Conservation (phyloP, 1,140 invertebrate genomes). For the Camponotus pennsylvanicus region DNA sequence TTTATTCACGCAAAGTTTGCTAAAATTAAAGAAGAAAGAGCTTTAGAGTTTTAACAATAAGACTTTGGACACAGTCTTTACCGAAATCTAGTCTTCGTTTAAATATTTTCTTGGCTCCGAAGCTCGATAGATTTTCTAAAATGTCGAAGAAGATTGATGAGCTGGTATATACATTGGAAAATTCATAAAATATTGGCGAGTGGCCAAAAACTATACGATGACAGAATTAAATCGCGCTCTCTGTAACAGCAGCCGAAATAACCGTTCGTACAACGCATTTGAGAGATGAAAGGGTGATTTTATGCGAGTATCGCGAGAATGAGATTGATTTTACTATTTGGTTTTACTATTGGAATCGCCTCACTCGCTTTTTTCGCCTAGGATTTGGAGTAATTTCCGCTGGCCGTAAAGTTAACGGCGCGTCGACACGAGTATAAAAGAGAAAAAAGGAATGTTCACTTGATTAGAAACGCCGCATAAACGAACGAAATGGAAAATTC, state of each 20-base stretch:
- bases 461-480: constrained; percentile 42
- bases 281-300: constrained; percentile 39
- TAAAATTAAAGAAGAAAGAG: not conserved
- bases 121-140: not conserved
- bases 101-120: not conserved
- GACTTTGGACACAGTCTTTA: not conserved
- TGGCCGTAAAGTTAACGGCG: constrained; percentile 38
- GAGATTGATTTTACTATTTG: constrained; percentile 9
- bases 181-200: constrained; percentile 67
- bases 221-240: constrained; percentile 46
- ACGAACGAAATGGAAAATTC: constrained; percentile 2
- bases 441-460: constrained; percentile 11
- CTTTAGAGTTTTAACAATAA: not conserved
- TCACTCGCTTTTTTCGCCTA: constrained; percentile 41
- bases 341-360: constrained; percentile 10
- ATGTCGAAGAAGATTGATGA: constrained; percentile 60
- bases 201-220: constrained; percentile 51
- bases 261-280: constrained; percentile 12
- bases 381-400: constrained; percentile 56
- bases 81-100: not conserved
- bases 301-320: constrained; percentile 2
- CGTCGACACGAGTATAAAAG: not conserved
- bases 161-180: constrained; percentile 56
- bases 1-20: not conserved
- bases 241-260: constrained; percentile 66